Evolutionary conservation across 1,140 invertebrate species (phyloP), one percentile per base, ranked within the genome.

Genomic region (Drosophila jambulina): DNA sequence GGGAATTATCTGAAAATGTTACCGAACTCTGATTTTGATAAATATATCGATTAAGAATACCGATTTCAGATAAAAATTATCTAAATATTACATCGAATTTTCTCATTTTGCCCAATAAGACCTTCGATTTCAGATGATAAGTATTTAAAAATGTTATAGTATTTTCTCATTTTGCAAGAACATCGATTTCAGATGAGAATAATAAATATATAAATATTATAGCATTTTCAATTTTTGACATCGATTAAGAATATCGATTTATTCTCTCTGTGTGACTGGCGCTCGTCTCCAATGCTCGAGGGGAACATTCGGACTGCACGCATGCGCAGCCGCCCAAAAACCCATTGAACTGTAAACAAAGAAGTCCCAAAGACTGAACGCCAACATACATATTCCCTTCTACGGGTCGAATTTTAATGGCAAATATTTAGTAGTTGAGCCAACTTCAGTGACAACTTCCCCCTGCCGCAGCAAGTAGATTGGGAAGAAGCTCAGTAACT

Each of bases 281-380:
- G 32, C 49, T 13, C 12, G n/a, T 19, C 48, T 51, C 45, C 3
- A 25, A 19, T 6, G 17, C 17, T 13, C 13, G 29, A 2, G 19
- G 29, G 7, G 2, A 53, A 53, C 36, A 43, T 62, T 61, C 34
- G 32, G 40, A 60, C 46, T 59, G 49, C 48, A 81, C 65, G 78
- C 78, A 81, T 65, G 59, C 61, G 62, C 62, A 62, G 40, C 34
- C 51, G 40, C 54, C 75, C 58, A 46, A 69, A 59, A 57, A 70
- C 57, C 69, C 85, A 88, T 78, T 88, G 84, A 88, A 90, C 84
- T 90, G 85, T 82, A 78, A 87, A 84, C 61, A 71, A 67, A 63
- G 43, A 65, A 34, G 15, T 9, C 19, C 32, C 63, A 63, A 59
- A 67, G 53, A 70, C 57, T 36, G 45, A 46, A 75, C 29, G 40